These are phyloP conservation scores for Stenodera caucasica DNA, from an alignment of 2,888 invertebrate genomes.

Conservation along the genomic window DNA sequence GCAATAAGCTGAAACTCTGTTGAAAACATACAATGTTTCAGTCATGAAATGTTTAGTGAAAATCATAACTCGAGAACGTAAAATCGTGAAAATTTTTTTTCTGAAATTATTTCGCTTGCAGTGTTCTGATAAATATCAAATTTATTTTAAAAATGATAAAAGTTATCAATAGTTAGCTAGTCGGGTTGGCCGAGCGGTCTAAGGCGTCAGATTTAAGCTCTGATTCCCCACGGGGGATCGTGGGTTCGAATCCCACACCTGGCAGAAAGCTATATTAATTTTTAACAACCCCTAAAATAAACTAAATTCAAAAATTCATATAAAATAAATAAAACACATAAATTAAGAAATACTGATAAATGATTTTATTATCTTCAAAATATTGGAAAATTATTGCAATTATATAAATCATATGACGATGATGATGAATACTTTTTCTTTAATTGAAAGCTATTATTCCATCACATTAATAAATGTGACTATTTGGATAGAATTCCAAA, in stretches of 20 bases:
- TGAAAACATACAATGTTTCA: no score
- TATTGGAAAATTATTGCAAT: background rate
- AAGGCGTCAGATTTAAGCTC: conserved; percentile 68
- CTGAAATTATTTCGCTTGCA: no score
- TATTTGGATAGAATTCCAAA: background rate
- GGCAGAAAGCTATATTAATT: background rate
- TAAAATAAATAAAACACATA: background rate
- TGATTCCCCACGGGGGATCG: conserved; percentile 55
- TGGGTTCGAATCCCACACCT: conserved; percentile 3
- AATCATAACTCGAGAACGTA: no score
- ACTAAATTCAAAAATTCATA: background rate
- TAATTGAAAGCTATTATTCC: background rate
- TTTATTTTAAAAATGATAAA: no score
- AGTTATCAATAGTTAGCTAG: no score
- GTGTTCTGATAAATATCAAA: no score
- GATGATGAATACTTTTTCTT: background rate
- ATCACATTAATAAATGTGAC: background rate
- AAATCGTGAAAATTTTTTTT: no score
- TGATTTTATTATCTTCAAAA: no score
- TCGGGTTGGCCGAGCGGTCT: conserved; percentile 67
- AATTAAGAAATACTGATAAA: no score
- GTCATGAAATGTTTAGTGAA: no score
- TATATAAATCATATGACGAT: background rate
- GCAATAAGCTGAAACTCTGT: no score
- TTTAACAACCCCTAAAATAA: background rate